Conservation (phyloP, 2,797 vertebrate genomes). For the Paguma larvata region DNA sequence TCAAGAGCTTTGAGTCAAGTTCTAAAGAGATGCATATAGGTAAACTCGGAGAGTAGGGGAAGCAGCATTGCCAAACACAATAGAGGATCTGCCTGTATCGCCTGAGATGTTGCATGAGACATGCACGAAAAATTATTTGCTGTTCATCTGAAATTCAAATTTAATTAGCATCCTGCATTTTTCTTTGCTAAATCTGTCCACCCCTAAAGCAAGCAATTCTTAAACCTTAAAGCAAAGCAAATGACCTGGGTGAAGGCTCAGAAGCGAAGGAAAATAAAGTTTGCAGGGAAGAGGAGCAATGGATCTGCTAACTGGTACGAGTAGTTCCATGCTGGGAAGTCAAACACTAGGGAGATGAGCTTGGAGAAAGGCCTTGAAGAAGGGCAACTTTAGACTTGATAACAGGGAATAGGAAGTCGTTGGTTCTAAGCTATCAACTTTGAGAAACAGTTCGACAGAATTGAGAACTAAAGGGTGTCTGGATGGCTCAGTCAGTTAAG, state of each 20-base stretch:
- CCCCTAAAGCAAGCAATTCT: constrained; percentile 41
- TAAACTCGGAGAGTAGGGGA: constrained; percentile 31
- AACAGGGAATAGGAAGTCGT: neutral
- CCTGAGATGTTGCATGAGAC: neutral
- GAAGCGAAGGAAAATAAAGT: neutral
- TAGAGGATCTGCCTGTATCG: neutral
- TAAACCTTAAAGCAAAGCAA: neutral
- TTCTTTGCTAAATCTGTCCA: constrained; percentile 22
- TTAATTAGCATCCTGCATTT: neutral
- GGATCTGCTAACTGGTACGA: neutral
- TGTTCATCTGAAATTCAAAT: constrained; percentile 47
- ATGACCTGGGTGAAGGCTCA: neutral
- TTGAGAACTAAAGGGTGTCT: neutral
- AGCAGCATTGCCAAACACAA: constrained; percentile 4
- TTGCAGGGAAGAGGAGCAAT: neutral
- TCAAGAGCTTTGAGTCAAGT: constrained; percentile 17
- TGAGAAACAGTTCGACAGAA: constrained; percentile 14
- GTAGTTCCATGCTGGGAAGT: neutral
- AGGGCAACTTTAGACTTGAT: neutral
- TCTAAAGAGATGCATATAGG: constrained; percentile 4
- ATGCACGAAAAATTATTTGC: constrained; percentile 24
- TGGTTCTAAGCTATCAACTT: constrained; percentile 10
- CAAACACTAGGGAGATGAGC: neutral
- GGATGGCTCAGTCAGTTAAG: no score
- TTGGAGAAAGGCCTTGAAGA: neutral